phyloP scores from a whole-genome alignment of 2,797 vertebrate species.

The Sarcophilus harrisii region DNA sequence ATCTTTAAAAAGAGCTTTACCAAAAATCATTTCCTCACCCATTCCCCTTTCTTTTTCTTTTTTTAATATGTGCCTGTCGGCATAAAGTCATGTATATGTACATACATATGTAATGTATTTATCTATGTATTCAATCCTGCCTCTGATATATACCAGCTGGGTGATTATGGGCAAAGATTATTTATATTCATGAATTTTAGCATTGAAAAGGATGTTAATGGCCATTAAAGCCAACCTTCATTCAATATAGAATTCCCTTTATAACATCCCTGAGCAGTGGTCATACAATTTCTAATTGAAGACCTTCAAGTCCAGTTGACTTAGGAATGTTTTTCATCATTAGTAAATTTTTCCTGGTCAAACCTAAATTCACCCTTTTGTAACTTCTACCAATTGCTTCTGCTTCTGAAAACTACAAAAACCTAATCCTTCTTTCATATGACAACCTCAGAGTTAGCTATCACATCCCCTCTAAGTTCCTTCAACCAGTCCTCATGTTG shows the following conservation, averaged over 20 bases:
- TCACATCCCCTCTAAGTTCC: neutral
- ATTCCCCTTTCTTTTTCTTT: neutral
- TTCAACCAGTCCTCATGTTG: neutral
- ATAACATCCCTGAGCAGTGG: too few species aligned
- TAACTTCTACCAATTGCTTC: neutral
- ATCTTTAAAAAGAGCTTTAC: neutral
- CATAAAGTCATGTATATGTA: neutral
- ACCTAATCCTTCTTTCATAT: neutral
- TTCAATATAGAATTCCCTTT: neutral
- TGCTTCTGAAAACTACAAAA: neutral
- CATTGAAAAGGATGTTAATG: neutral
- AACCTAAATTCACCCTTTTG: neutral
- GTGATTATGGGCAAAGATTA: neutral
- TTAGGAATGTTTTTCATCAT: neutral
- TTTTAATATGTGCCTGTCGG: neutral
- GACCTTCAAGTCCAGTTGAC: neutral
- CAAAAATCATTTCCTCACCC: neutral
- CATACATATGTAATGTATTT: neutral
- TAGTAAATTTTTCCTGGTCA: neutral
- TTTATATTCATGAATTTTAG: neutral
- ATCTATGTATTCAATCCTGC: neutral
- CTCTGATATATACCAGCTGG: neutral
- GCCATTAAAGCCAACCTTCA: neutral
- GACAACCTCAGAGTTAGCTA: neutral
- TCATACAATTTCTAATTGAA: neutral